Conservation (phyloP, 1,140 invertebrate species). For the Paraescarpia echinospica region DNA sequence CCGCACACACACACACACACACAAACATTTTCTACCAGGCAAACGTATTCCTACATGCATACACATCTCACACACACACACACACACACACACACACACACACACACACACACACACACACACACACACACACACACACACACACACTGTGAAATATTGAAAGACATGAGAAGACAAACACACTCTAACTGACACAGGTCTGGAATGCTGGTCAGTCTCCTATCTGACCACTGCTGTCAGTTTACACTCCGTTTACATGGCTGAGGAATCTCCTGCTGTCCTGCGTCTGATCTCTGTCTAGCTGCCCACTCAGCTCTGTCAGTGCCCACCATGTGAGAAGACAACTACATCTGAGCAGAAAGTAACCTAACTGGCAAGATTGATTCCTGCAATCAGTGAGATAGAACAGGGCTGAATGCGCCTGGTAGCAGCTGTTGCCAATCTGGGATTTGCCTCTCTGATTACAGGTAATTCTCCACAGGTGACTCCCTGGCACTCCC, state of each 20-base stretch:
- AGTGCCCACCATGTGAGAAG: background rate
- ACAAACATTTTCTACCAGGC: too few species aligned
- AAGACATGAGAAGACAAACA: too few species aligned
- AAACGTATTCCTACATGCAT: too few species aligned
- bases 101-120: too few species aligned
- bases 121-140: too few species aligned
- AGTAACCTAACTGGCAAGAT: background rate
- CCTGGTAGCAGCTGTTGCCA: background rate
- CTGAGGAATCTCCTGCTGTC: background rate
- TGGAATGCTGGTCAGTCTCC: background rate
- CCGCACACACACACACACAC: too few species aligned
- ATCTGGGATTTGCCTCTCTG: background rate
- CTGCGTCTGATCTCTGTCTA: background rate
- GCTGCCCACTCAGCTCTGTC: background rate
- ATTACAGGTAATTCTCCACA: background rate
- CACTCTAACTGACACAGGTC: background rate
- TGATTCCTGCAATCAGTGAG: background rate
- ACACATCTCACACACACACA: too few species aligned
- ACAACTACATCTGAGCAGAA: background rate
- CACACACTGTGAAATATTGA: too few species aligned
- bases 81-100: too few species aligned
- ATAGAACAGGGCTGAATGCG: background rate
- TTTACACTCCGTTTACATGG: background rate
- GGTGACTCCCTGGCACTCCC: background rate
- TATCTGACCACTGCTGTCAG: background rate